These are phyloP conservation scores for Drosophila bunnanda DNA, from an alignment of 2,888 invertebrate genomes.

Conservation along the genomic window DNA sequence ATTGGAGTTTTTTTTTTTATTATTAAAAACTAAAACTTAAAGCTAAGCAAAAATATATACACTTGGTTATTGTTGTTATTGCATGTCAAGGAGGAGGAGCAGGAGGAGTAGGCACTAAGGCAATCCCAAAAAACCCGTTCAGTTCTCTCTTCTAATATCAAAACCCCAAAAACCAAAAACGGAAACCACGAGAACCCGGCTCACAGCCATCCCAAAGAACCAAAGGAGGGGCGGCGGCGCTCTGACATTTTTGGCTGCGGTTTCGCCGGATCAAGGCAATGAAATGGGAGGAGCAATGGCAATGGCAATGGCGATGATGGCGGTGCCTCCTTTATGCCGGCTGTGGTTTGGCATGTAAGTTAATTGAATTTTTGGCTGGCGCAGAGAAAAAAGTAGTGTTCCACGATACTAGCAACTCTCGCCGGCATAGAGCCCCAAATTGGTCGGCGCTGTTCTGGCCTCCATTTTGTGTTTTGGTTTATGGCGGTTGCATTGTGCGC, in stretches of 20 bases:
- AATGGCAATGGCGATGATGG: background rate
- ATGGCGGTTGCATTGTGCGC: slow-evolving; percentile 32
- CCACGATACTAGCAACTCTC: slow-evolving; percentile 4
- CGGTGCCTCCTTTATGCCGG: slow-evolving; percentile 21
- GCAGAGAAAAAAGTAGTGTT: slow-evolving; percentile 26
- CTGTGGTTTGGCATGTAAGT: slow-evolving; percentile 62
- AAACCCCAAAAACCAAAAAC: slow-evolving; percentile 17
- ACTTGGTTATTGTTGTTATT: slow-evolving; percentile 68
- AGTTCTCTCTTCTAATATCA: slow-evolving; percentile 6
- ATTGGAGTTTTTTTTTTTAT: slow-evolving; percentile 1
- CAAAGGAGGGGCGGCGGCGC: background rate
- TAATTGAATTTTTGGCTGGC: slow-evolving; percentile 68
- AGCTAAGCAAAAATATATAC: slow-evolving; percentile 1
- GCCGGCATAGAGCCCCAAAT: slow-evolving; percentile 23
- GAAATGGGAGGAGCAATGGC: background rate
- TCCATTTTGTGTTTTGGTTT: slow-evolving; percentile 50
- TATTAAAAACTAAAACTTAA: slow-evolving; percentile 33
- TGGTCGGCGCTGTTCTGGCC: slow-evolving; percentile 19
- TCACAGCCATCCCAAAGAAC: slow-evolving; percentile 16
- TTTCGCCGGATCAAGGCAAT: slow-evolving; percentile 12
- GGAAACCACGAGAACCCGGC: slow-evolving; percentile 28
- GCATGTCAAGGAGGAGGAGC: slow-evolving; percentile 48
- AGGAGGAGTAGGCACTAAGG: background rate
- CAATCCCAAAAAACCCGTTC: slow-evolving; percentile 1
- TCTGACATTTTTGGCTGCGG: slow-evolving; percentile 40